These are phyloP conservation scores for Pseudoips prasinana DNA, from an alignment of 2,888 invertebrate genomes.

Conservation along the genomic window DNA sequence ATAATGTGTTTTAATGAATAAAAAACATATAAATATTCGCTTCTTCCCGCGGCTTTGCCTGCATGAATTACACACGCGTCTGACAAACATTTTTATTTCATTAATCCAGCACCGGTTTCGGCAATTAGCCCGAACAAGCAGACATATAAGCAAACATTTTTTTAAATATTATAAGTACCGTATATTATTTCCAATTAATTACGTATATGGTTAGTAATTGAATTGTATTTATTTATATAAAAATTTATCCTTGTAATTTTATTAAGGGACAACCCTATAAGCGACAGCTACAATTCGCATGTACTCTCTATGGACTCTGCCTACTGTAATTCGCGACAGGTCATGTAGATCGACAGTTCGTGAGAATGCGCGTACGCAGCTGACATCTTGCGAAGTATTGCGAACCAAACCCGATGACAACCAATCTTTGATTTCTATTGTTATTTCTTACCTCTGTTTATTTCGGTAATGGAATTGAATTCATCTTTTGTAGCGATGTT, in stretches of 20 bases:
- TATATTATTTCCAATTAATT: too few relatives aligned
- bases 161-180: too few relatives aligned
- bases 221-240: background rate
- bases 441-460: slow-evolving; percentile 24
- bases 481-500: slow-evolving; percentile 12
- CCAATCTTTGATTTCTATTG: slow-evolving; percentile 26
- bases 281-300: slow-evolving; percentile 24
- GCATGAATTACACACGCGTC: too few relatives aligned
- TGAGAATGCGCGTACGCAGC: slow-evolving; percentile 34
- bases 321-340: slow-evolving; percentile 25
- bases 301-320: slow-evolving; percentile 7
- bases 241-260: background rate
- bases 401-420: slow-evolving; percentile 31
- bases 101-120: too few relatives aligned
- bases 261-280: slow-evolving; percentile 17
- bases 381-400: slow-evolving; percentile 22
- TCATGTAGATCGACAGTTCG: slow-evolving; percentile 32
- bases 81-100: too few relatives aligned
- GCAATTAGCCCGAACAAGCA: too few relatives aligned
- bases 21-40: too few relatives aligned
- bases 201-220: too few relatives aligned
- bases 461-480: slow-evolving; percentile 27
- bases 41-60: too few relatives aligned
- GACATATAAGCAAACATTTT: too few relatives aligned
- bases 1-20: too few relatives aligned